Percentiles rank a stretch among this genome's conserved stretches.
phyloP scores from a whole-genome alignment of 2,113 vertebrate genomes.

The Progne subis region DNA sequence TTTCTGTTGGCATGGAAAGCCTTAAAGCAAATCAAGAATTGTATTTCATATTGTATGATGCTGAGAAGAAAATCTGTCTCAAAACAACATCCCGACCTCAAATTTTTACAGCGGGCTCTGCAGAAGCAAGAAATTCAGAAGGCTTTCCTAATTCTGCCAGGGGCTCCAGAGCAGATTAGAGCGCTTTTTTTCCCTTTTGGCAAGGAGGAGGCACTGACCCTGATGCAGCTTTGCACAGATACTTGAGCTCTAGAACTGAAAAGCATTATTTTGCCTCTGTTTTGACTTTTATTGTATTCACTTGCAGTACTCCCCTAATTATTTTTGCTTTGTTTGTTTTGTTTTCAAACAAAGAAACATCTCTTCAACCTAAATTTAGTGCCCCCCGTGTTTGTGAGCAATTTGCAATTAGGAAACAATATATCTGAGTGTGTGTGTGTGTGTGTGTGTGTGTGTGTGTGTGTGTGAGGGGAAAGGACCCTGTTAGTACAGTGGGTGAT shows the following conservation, averaged over 20 bases:
- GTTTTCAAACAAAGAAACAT: background rate
- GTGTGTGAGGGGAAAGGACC: background rate
- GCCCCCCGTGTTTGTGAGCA: background rate
- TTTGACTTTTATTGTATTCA: background rate
- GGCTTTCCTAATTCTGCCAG: background rate
- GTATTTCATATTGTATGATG: background rate
- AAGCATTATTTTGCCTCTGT: conserved; percentile 1
- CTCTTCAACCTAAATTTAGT: background rate
- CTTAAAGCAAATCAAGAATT: background rate
- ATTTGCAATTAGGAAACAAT: background rate
- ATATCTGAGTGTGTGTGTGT: background rate
- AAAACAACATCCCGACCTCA: background rate
- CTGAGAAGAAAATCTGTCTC: background rate
- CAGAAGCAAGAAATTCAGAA: background rate
- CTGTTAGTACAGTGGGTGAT: background rate
- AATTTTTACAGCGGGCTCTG: background rate
- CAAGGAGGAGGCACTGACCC: background rate
- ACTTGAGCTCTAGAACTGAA: background rate
- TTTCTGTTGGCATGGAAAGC: background rate
- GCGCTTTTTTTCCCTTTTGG: background rate
- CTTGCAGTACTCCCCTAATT: background rate
- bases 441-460: background rate
- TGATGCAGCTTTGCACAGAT: background rate
- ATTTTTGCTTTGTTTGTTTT: conserved; percentile 40
- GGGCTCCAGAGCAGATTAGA: background rate